A percentile compares a stretch with the other conserved stretches of the same genome.
These are phyloP conservation scores for Lingula anatina DNA, from an alignment of 2,888 invertebrate genomes.

Conservation along the genomic window DNA sequence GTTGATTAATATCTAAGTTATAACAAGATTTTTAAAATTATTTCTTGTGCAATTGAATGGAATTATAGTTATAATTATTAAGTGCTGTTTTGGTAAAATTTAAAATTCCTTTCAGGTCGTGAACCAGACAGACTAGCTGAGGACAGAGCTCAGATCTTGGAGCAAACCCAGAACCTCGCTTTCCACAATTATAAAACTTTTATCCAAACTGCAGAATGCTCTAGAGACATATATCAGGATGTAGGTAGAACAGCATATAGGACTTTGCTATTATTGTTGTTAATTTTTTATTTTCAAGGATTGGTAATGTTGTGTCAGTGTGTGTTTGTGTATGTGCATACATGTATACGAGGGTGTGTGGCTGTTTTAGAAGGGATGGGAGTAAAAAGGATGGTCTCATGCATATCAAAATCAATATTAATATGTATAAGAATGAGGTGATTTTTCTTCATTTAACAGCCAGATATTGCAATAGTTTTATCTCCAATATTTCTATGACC, in stretches of 20 bases:
- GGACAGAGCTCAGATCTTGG: slow-evolving; percentile 71
- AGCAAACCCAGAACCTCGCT: slow-evolving; percentile 86
- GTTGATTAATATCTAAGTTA: too few relatives aligned
- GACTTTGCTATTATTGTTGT: too few relatives aligned
- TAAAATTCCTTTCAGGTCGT: slow-evolving; percentile 56
- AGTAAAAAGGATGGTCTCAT: background rate
- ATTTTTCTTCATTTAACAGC: too few relatives aligned
- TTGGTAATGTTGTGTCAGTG: background rate
- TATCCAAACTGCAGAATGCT: slow-evolving; percentile 89
- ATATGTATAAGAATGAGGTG: slow-evolving; percentile 1
- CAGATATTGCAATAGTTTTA: too few relatives aligned
- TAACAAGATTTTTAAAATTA: too few relatives aligned
- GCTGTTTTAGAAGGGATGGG: background rate
- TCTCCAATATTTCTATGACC: too few relatives aligned
- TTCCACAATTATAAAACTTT: slow-evolving; percentile 93
- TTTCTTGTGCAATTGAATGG: too few relatives aligned
- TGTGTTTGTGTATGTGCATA: slow-evolving; percentile 1
- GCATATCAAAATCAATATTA: background rate
- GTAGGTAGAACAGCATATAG: slow-evolving; percentile 52
- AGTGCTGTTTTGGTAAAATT: too few relatives aligned
- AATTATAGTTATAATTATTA: too few relatives aligned
- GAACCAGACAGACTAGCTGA: slow-evolving; percentile 78
- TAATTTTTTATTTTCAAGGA: background rate
- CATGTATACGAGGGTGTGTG: background rate
- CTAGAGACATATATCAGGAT: slow-evolving; percentile 70